Evolutionary conservation across 2,797 vertebrate species (phyloP).

Genomic region (Spinibarbus caldwelli): DNA sequence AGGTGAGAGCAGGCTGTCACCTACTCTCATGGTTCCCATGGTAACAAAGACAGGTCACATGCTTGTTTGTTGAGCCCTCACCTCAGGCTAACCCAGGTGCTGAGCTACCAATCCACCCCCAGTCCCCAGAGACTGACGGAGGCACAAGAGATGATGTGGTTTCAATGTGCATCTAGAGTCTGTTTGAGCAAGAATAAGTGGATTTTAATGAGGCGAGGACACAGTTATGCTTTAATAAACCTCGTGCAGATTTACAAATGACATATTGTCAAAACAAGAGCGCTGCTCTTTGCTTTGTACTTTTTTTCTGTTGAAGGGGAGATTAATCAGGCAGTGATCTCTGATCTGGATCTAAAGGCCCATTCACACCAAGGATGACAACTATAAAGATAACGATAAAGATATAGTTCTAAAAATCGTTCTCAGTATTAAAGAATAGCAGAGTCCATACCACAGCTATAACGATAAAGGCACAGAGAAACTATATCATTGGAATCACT

Average conservation of each 20-base stretch:
- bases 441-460: too few relatives aligned
- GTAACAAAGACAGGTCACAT: conserved; percentile 45
- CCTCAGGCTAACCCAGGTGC: conserved; percentile 53
- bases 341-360: too few relatives aligned
- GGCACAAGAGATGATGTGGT: conserved; percentile 9
- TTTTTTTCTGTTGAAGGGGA: conserved; percentile 23
- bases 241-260: conserved; percentile 5
- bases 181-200: conserved; percentile 21
- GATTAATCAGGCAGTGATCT: conserved; percentile 45
- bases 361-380: too few relatives aligned
- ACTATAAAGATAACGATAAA: too few relatives aligned
- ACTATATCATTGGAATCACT: too few relatives aligned
- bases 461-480: too few relatives aligned
- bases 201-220: conserved; percentile 16
- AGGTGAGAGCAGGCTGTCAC: conserved; percentile 28
- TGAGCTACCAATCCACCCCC: conserved; percentile 47
- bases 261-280: conserved; percentile 15
- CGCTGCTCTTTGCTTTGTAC: not conserved
- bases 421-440: too few relatives aligned
- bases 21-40: conserved; percentile 37
- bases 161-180: conserved; percentile 24
- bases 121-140: not conserved
- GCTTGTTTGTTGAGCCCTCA: conserved; percentile 41
- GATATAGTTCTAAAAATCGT: too few relatives aligned
- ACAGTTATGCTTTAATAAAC: conserved; percentile 18